These are phyloP conservation scores for Brachyalestes nurse DNA, from an alignment of 2,797 vertebrate genomes.

Conservation along the genomic window DNA sequence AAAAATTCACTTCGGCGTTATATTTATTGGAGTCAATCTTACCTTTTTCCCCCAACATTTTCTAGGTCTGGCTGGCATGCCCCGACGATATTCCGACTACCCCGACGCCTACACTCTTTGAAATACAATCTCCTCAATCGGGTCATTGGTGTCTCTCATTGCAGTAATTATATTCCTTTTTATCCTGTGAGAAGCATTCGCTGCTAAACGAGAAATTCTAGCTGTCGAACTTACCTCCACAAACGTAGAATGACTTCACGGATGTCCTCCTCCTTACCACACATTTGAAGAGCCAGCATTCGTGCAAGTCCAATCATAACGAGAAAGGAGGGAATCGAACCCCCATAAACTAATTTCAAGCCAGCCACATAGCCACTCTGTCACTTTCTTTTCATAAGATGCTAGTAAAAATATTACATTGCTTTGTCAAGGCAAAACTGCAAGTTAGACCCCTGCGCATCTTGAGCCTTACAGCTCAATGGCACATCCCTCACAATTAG, in stretches of 20 bases:
- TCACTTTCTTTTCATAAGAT: conserved; percentile 59
- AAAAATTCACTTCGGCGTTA: conserved; percentile 64
- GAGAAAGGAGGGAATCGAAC: conserved; percentile 71
- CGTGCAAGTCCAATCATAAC: conserved; percentile 31
- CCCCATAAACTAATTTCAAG: conserved; percentile 68
- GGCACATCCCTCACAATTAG: conserved; percentile 65
- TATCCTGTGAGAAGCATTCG: conserved; percentile 21
- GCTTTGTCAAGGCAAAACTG: conserved; percentile 63
- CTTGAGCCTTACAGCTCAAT: conserved; percentile 43
- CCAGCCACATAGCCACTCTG: conserved; percentile 60
- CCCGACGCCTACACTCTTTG: conserved; percentile 14
- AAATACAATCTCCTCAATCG: conserved; percentile 1
- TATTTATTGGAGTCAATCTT: conserved; percentile 51
- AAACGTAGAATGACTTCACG: conserved; percentile 61
- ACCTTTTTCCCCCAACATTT: conserved; percentile 70
- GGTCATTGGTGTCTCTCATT: neutral
- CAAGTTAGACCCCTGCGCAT: conserved; percentile 47
- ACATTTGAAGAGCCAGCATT: conserved; percentile 63
- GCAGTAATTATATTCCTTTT: conserved; percentile 25
- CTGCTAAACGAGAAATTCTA: conserved; percentile 26
- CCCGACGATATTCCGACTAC: conserved; percentile 49
- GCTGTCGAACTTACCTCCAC: rapidly evolving
- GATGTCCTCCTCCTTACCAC: conserved; percentile 55
- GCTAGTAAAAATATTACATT: conserved; percentile 65
- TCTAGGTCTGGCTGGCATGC: conserved; percentile 61